A percentile compares a stretch with the other conserved stretches of the same genome.
phyloP scores from a whole-genome alignment of 2,888 invertebrate genomes.

The Yponomeuta plumbellus region DNA sequence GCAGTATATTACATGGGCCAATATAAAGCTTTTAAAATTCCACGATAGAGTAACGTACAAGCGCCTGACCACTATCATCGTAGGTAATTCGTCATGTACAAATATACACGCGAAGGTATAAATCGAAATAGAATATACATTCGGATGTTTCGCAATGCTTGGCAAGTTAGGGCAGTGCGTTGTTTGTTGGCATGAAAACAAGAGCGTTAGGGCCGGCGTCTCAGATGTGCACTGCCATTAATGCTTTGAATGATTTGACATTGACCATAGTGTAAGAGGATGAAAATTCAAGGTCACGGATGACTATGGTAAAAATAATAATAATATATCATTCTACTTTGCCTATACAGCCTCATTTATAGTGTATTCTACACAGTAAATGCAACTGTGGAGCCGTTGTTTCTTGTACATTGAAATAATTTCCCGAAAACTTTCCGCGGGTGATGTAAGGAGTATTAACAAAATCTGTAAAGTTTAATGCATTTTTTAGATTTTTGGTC shows the following conservation, averaged over 20 bases:
- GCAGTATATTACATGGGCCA: not conserved
- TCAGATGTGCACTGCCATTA: conserved; percentile 12
- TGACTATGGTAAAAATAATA: too few species aligned
- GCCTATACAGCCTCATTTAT: too few species aligned
- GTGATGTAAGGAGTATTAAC: too few species aligned
- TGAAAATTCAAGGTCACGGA: not conserved
- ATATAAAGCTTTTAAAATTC: conserved; percentile 64
- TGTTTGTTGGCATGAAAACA: conserved; percentile 39
- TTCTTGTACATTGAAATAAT: too few species aligned
- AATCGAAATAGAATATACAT: conserved; percentile 73
- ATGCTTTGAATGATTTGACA: conserved; percentile 13
- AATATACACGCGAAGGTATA: conserved; percentile 74
- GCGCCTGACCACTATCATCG: conserved; percentile 32
- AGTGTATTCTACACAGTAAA: too few species aligned
- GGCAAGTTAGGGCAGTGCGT: conserved; percentile 44
- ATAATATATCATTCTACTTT: too few species aligned
- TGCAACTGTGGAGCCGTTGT: too few species aligned
- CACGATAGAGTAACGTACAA: conserved; percentile 50
- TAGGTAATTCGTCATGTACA: conserved; percentile 68
- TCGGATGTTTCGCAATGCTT: conserved; percentile 65
- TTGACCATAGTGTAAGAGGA: conserved; percentile 4
- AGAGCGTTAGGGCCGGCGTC: conserved; percentile 41
- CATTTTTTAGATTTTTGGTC: too few species aligned
- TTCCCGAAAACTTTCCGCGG: too few species aligned
- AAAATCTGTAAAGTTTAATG: too few species aligned